Evolutionary conservation across 92 coral and sea anemone species (phyloP), one percentile per base, ranked within the genome.

Genomic region (Ricordea florida): DNA sequence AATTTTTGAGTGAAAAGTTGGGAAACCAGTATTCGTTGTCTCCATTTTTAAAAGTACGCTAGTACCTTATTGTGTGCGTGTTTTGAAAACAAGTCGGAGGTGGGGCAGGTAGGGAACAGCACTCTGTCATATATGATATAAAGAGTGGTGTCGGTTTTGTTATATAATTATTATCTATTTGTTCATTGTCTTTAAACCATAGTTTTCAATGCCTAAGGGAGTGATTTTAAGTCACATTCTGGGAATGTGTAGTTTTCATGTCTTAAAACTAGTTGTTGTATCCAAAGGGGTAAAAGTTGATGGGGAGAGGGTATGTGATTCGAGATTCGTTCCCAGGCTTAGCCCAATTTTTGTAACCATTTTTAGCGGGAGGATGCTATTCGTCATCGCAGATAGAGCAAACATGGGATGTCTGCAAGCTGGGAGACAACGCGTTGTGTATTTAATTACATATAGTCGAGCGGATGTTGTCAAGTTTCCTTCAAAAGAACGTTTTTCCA

Each of bases 71-170:
- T 57, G 43, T 31, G 18, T 57, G 45, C 64, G 10, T 57, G 64
- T 57, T 57, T 57, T 57, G 64, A 57, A 57, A 57, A 57, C 64
- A 29, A 57, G 64, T 57, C 43, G 64, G 37, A 57, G 64, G 41
- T 57, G n/a, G n/a, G n/a, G n/a, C n/a, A n/a, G n/a, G n/a, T n/a
- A n/a, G n/a, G n/a, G n/a, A n/a, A 57, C 64, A 57, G 42, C 64
- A 13, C 34, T 11, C 11, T 57, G 64, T 57, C 32, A 57, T 57
- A 31, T 57, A 57, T 30, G 44, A 30, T 30, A 31, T 17, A 8
- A 57, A n/a, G 64, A 57, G 64, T 31, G 5, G 45, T 57, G 45
- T 57, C 64, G n/a, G 44, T 57, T 57, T 57, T 44, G 34, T 57
- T 31, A 31, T 13, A 11, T 28, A 31, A 57, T 57, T 57, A 30